These are phyloP conservation scores for Jacana jacana DNA, from an alignment of 2,113 vertebrate species.

Conservation along the genomic window DNA sequence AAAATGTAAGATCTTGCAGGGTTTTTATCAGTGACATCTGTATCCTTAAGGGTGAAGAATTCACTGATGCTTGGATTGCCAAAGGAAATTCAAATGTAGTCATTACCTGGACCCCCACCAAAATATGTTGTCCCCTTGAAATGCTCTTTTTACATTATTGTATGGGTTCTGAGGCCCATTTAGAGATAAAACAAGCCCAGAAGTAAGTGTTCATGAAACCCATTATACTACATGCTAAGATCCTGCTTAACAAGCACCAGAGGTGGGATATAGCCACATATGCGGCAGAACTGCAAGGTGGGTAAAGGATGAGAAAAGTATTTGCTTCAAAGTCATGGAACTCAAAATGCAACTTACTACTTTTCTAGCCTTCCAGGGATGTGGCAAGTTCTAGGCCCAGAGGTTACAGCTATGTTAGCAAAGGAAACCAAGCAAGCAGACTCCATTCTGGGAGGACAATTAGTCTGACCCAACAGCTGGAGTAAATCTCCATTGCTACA, in stretches of 20 bases:
- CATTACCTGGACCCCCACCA: neutral
- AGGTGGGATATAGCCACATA: neutral
- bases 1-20: neutral
- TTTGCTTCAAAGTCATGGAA: neutral
- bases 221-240: neutral
- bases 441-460: neutral
- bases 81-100: neutral
- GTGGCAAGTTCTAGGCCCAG: neutral
- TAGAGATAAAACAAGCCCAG: neutral
- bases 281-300: neutral
- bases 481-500: neutral
- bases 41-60: accelerated
- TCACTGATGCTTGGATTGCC: neutral
- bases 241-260: neutral
- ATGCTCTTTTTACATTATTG: neutral
- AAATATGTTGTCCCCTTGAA: neutral
- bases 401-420: neutral
- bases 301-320: neutral
- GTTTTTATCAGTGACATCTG: neutral
- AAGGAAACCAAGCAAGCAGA: neutral
- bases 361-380: neutral
- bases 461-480: neutral
- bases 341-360: neutral
- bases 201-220: neutral
- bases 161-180: neutral